Evolutionary conservation across 2,797 vertebrate species (phyloP).

Genomic region (Lepidocolaptes lacrymiger): DNA sequence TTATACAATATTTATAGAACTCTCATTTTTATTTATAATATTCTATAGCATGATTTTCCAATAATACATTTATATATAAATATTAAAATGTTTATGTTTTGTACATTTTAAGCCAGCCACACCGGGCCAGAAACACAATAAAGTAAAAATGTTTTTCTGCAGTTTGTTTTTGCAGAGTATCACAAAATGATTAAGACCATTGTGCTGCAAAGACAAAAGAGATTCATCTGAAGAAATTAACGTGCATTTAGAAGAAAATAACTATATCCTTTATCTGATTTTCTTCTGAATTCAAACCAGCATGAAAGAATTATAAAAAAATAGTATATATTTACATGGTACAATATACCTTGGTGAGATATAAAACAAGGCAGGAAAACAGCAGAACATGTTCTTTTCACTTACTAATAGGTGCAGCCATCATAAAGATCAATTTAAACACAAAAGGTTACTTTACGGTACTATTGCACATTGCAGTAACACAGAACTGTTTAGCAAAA

Average conservation of each 20-base stretch:
- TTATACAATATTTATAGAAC: constrained; percentile 62
- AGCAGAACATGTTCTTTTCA: constrained; percentile 27
- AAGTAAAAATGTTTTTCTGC: constrained; percentile 54
- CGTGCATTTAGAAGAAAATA: constrained; percentile 75
- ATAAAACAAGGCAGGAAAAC: constrained; percentile 68
- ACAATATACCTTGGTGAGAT: constrained; percentile 65
- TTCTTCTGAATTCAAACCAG: constrained; percentile 72
- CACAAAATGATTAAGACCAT: constrained; percentile 71
- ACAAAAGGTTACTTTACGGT: constrained; percentile 27
- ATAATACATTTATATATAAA: constrained; percentile 69
- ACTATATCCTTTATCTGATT: constrained; percentile 67
- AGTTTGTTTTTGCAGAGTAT: constrained; percentile 41
- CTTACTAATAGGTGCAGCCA: constrained; percentile 43
- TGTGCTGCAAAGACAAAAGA: constrained; percentile 72
- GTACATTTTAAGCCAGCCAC: constrained; percentile 58
- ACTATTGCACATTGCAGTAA: constrained; percentile 68
- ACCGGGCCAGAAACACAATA: constrained; percentile 58
- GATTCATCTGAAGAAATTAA: constrained; percentile 64
- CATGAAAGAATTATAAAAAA: constrained; percentile 78
- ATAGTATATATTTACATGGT: constrained; percentile 85
- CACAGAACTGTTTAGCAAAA: constrained; percentile 64
- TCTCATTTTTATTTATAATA: constrained; percentile 55
- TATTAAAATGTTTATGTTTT: constrained; percentile 71
- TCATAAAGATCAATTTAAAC: constrained; percentile 41
- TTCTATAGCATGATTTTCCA: constrained; percentile 42